A percentile compares a stretch with the other conserved stretches of the same genome.
These are phyloP conservation scores for Rissa tridactyla DNA, from an alignment of 2,113 vertebrate genomes.

Conservation along the genomic window DNA sequence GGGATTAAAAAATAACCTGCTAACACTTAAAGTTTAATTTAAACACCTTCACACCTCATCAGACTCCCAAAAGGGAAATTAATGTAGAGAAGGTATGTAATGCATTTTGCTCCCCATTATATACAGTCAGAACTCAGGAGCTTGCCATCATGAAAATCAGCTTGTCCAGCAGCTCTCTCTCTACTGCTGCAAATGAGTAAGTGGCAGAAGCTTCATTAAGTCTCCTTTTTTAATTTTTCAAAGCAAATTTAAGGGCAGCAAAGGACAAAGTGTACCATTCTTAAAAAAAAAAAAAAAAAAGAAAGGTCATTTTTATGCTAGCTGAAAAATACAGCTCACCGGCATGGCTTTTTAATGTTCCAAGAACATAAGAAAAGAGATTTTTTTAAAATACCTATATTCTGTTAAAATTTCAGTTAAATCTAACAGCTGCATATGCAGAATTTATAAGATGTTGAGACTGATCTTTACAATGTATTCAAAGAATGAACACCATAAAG, in stretches of 20 bases:
- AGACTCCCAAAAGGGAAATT: neutral
- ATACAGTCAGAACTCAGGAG: neutral
- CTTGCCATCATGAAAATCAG: neutral
- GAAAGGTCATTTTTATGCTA: neutral
- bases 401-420: neutral
- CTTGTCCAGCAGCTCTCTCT: neutral
- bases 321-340: neutral
- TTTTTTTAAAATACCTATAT: neutral
- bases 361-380: neutral
- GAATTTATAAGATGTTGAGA: neutral
- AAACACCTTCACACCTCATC: neutral
- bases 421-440: neutral
- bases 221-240: neutral
- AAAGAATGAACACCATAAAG: neutral
- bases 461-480: neutral
- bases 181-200: neutral
- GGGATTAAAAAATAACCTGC: neutral
- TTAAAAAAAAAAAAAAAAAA: neutral
- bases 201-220: neutral
- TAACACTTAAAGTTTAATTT: neutral
- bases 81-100: neutral
- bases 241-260: neutral
- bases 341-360: neutral
- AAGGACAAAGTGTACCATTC: neutral
- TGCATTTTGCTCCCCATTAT: neutral